Percentiles rank a stretch among this genome's conserved stretches.
phyloP scores from a whole-genome alignment of 1,140 invertebrate genomes.

The Drosophila punjabiensis region DNA sequence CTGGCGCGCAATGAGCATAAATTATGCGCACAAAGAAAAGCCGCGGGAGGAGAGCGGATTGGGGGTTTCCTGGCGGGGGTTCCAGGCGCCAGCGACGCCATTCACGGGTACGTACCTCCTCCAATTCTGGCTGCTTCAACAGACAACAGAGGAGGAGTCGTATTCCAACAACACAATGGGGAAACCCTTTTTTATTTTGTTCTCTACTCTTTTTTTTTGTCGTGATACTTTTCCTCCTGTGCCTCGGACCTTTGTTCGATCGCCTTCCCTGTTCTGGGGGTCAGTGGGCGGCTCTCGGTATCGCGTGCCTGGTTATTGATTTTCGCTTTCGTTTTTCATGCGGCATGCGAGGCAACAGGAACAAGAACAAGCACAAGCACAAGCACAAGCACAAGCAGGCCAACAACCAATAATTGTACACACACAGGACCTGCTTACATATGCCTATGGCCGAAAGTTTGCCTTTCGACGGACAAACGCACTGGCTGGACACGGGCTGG shows the following conservation, averaged over 20 bases:
- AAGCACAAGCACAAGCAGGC: constrained; percentile 36
- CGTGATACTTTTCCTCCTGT: too few species aligned
- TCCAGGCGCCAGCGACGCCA: constrained; percentile 44
- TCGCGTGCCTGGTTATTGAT: constrained; percentile 79
- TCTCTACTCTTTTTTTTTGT: not conserved
- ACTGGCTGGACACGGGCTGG: constrained; percentile 32
- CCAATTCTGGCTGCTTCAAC: constrained; percentile 11
- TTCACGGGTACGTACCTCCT: constrained; percentile 31
- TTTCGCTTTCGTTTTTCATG: constrained; percentile 84
- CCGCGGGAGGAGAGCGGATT: not conserved
- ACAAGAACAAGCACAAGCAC: constrained; percentile 33
- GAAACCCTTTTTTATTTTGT: constrained; percentile 32
- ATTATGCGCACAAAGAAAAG: constrained; percentile 69
- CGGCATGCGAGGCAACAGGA: constrained; percentile 63
- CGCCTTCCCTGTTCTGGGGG: constrained; percentile 31
- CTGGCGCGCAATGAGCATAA: constrained; percentile 74
- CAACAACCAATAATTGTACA: constrained; percentile 57
- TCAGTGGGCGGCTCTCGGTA: constrained; percentile 60
- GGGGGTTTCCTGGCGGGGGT: constrained; percentile 9
- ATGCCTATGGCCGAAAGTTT: constrained; percentile 54
- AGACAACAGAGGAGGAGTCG: constrained; percentile 11
- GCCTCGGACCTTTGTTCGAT: constrained; percentile 18
- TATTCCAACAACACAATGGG: constrained; percentile 19
- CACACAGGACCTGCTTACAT: constrained; percentile 56
- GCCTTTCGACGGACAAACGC: constrained; percentile 14